phyloP scores from a whole-genome alignment of 2,888 invertebrate species.

The Mactromeris polynyma region DNA sequence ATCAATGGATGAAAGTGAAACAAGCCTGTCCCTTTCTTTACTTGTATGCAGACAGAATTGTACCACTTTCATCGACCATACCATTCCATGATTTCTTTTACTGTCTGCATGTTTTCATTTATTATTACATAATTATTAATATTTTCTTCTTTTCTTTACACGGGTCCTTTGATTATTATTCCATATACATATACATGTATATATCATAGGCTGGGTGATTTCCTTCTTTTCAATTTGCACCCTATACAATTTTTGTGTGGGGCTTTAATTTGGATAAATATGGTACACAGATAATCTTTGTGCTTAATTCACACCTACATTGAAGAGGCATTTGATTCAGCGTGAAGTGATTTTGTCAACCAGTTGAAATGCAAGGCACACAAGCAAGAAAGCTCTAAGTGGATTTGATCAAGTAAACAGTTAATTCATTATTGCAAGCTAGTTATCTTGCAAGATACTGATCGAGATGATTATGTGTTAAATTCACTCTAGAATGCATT shows the following conservation, averaged over 20 bases:
- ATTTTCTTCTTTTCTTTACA: background rate
- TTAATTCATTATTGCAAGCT: too few relatives aligned
- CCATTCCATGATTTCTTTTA: background rate
- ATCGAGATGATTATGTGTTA: background rate
- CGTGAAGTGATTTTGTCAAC: background rate
- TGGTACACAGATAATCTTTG: background rate
- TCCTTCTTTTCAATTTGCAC: background rate
- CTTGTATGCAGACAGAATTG: too few relatives aligned
- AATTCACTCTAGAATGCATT: background rate
- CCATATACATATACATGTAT: background rate
- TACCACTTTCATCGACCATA: too few relatives aligned
- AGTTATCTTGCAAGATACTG: too few relatives aligned
- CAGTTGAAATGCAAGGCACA: background rate
- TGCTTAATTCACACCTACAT: background rate
- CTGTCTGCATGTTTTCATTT: background rate
- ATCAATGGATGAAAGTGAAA: too few relatives aligned
- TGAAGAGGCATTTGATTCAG: background rate
- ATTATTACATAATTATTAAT: background rate
- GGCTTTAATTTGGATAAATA: background rate
- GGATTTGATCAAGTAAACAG: too few relatives aligned
- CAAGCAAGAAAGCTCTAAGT: background rate
- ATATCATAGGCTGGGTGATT: background rate
- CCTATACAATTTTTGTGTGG: too few relatives aligned
- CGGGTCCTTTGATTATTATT: background rate
- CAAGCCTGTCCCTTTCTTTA: too few relatives aligned